Percentiles rank a stretch among this genome's conserved stretches.
Evolutionary conservation across 2,113 vertebrate genomes (phyloP).

Genomic region (Mola mola): DNA sequence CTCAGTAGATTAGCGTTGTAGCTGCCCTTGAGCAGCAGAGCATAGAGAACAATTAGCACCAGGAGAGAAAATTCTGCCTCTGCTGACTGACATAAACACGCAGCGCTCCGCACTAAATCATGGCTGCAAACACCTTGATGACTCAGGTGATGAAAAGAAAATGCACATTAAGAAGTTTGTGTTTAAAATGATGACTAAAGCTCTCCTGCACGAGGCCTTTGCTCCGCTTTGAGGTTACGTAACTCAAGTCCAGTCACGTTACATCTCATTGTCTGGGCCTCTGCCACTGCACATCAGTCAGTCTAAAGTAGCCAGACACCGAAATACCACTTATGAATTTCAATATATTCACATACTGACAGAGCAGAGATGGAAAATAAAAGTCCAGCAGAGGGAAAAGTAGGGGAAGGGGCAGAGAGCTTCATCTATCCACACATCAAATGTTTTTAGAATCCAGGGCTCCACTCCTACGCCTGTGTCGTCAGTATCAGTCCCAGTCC

Average conservation of each 20-base stretch:
- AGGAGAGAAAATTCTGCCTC: constrained; percentile 47
- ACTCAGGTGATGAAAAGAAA: constrained; percentile 27
- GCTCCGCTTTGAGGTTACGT: constrained; percentile 45
- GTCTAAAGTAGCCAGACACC: constrained; percentile 16
- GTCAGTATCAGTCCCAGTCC: constrained; percentile 47
- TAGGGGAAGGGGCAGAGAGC: neutral
- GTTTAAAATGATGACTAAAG: constrained; percentile 26
- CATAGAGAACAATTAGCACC: constrained; percentile 72
- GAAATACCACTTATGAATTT: constrained; percentile 11
- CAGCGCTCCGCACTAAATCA: constrained; percentile 21
- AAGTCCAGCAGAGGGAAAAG: constrained; percentile 3
- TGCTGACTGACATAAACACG: constrained; percentile 16
- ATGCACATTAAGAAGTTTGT: constrained; percentile 21
- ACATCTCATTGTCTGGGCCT: constrained; percentile 52
- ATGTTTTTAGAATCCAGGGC: constrained; percentile 18
- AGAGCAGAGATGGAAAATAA: constrained; percentile 1
- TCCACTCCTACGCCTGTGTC: constrained; percentile 28
- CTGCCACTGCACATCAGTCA: constrained; percentile 46
- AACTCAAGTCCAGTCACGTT: constrained; percentile 64
- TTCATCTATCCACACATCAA: too few relatives aligned
- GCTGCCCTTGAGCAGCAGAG: constrained; percentile 66
- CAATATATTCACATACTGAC: constrained; percentile 8
- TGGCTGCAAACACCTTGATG: constrained; percentile 24
- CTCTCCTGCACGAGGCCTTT: constrained; percentile 34
- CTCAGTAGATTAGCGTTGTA: constrained; percentile 64